Conservation (phyloP, 2,888 invertebrate species). For the Cabera pusaria region DNA sequence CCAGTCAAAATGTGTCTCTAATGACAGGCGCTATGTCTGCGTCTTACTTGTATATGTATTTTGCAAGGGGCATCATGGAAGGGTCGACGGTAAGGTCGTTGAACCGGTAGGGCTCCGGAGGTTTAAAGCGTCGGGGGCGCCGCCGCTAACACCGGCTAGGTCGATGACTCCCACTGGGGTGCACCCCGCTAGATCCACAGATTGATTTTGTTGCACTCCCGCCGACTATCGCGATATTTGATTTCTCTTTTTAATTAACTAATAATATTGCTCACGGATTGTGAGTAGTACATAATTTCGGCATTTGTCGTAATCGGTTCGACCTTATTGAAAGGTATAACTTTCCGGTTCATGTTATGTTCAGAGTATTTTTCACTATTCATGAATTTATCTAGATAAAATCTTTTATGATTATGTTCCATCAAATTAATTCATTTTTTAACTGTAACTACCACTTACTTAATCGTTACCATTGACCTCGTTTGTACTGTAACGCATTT, state of each 20-base stretch:
- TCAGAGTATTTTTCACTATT: no score
- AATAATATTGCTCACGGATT: no score
- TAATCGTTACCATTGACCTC: no score
- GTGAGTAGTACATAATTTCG: no score
- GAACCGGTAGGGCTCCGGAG: conserved; percentile 71
- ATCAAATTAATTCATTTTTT: no score
- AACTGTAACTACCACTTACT: no score
- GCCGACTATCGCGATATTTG: conserved; percentile 10
- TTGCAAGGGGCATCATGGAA: conserved; percentile 54
- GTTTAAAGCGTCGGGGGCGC: conserved; percentile 54
- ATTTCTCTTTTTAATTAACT: conserved; percentile 1
- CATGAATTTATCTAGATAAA: no score
- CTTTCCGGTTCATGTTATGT: no score
- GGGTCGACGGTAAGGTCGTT: conserved; percentile 66
- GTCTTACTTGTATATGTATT: conserved; percentile 39
- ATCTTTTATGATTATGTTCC: no score
- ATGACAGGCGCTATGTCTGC: conserved; percentile 46
- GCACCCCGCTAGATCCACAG: conserved; percentile 53
- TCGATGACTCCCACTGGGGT: conserved; percentile 70
- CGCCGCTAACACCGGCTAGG: conserved; percentile 65
- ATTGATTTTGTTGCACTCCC: conserved; percentile 52
- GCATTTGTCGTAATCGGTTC: no score
- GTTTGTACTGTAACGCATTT: no score
- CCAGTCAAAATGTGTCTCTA: conserved; percentile 1
- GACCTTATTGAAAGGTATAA: no score